phyloP scores from a whole-genome alignment of 2,113 vertebrate species.

The Nerophis lumbriciformis region DNA sequence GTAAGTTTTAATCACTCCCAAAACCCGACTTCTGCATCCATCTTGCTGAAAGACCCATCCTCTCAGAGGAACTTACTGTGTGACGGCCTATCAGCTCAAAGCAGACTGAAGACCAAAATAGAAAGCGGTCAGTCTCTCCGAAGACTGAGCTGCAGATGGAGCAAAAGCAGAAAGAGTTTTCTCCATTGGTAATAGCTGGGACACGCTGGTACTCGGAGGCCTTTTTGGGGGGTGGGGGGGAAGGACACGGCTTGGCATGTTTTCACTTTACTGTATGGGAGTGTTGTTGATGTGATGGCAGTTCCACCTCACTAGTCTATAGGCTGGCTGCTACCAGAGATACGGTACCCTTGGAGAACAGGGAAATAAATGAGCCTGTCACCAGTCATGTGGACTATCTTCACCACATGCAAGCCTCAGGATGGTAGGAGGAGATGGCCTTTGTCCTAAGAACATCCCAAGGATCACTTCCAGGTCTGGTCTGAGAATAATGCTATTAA shows the following conservation, averaged over 20 bases:
- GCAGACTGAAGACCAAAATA: constrained; percentile 44
- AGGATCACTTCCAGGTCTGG: neutral
- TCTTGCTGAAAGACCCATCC: constrained; percentile 34
- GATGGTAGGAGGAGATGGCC: constrained; percentile 24
- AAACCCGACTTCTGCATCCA: constrained; percentile 37
- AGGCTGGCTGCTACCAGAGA: constrained; percentile 57
- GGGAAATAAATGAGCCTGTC: constrained; percentile 71
- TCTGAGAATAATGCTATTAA: neutral
- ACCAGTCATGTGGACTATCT: constrained; percentile 62
- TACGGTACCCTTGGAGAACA: constrained; percentile 45
- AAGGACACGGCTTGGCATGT: constrained; percentile 12
- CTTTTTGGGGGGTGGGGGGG: constrained; percentile 27
- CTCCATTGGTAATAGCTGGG: constrained; percentile 52
- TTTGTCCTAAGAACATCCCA: constrained; percentile 21
- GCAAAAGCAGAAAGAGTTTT: constrained; percentile 40
- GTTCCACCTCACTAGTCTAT: constrained; percentile 21
- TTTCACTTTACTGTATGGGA: constrained; percentile 14
- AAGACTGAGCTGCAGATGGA: constrained; percentile 37
- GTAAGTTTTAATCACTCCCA: constrained; percentile 56
- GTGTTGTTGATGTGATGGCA: constrained; percentile 36
- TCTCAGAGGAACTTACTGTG: constrained; percentile 42
- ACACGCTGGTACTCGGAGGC: constrained; percentile 41
- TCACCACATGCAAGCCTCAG: constrained; percentile 27
- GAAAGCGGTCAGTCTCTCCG: constrained; percentile 30
- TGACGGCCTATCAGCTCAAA: constrained; percentile 32